Base-by-base conservation (phyloP, 2,888 invertebrate species). In the Polydesmus complanatus region DNA sequence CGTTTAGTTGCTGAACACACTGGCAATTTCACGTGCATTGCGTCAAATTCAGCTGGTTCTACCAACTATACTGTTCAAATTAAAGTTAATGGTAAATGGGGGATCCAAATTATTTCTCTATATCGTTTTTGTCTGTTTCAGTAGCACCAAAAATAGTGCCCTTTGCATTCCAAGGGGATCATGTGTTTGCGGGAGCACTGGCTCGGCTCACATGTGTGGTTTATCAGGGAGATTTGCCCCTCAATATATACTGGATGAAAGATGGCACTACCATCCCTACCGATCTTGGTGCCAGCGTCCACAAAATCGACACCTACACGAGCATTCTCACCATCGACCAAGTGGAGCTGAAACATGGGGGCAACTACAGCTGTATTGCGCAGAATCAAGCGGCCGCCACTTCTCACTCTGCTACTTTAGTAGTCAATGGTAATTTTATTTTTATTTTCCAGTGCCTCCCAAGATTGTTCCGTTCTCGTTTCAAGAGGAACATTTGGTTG, bases 161-260 rank as follows among this genome's bases (percentile, higher is more conserved):
- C 78, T 86, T 86, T 81, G 81, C 80, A 79, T 86, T 86, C 79
- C 58, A 58, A 58, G 85, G 85, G 77, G 85, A 84, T 75, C 81
- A 57, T 49, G 27, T 86, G 74, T 83, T 83, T 74, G 85, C 85
- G 78, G 85, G 85, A 77, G 84, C 84, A 83, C 81, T 85, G 75
- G 85, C 86, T 69, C 82, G 85, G 75, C 83, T 85, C 73, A 83
- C 86, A 74, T 86, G 86, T 78, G 84, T 85, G 73, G 85, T 86
- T 72, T 83, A 84, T 74, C 80, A 82, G 71, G 86, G 88, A 69
- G 88, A 88, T 78, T 82, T 84, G 70, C 88, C 88, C 67, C 78
- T 88, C 67, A 80, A 81, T 72, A 83, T 88, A 73, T 80, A 81
- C 74, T 88, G 88, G 88, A 82, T 85, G 69, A 87, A 87, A 80